phyloP scores from a whole-genome alignment of 64 coral and sea anemone genomes.

The Stylophora pistillata region DNA sequence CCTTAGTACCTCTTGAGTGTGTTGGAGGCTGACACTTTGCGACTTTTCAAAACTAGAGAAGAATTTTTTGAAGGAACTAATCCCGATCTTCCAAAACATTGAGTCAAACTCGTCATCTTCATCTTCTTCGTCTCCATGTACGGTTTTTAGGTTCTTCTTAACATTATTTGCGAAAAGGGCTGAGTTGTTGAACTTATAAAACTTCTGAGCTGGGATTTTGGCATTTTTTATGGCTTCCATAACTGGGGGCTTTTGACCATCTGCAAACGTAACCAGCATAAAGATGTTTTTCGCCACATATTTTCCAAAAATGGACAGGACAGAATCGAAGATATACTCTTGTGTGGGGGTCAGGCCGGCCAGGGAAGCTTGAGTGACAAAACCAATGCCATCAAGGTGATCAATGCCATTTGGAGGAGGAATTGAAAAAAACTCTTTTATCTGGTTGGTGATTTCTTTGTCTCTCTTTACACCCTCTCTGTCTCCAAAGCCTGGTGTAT shows the following conservation, averaged over 20 bases:
- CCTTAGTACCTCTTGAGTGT: slow-evolving; percentile 26
- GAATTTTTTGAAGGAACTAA: slow-evolving; percentile 1
- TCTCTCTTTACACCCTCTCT: slow-evolving; percentile 32
- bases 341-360: no score
- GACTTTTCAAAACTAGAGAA: neutral
- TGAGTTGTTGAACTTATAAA: slow-evolving; percentile 52
- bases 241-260: slow-evolving; percentile 35
- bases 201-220: neutral
- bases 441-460: slow-evolving; percentile 10
- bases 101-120: slow-evolving; percentile 26
- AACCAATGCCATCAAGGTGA: no score
- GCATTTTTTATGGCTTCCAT: slow-evolving; percentile 30
- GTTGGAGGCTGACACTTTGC: slow-evolving; percentile 33
- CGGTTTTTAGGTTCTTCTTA: no score
- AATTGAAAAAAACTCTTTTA: no score
- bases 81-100: slow-evolving; percentile 48
- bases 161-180: slow-evolving; percentile 12
- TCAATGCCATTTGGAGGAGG: no score
- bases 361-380: no score
- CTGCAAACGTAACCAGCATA: slow-evolving; percentile 60
- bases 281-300: slow-evolving; percentile 39
- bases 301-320: slow-evolving; percentile 51
- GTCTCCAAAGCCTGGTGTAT: no score
- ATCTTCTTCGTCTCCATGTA: neutral
- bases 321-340: slow-evolving; percentile 42